A percentile compares a stretch with the other conserved stretches of the same genome.
These are phyloP conservation scores for Sisyra nigra DNA, from an alignment of 2,888 invertebrate species.

Conservation along the genomic window DNA sequence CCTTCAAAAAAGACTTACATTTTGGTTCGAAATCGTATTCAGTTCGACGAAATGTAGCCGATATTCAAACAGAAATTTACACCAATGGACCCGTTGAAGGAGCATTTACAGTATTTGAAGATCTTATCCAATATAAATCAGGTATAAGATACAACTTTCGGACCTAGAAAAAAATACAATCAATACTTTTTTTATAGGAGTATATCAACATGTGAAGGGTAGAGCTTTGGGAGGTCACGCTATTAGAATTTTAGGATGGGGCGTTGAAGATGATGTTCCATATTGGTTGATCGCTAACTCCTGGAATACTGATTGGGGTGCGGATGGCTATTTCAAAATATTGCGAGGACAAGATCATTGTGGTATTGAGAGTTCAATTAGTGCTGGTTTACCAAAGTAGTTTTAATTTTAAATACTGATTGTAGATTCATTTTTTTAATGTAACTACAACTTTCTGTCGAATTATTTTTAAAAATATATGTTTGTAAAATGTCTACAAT, in stretches of 20 bases:
- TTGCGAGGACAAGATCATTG: slow-evolving; percentile 63
- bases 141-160: no score
- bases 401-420: no score
- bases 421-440: no score
- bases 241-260: slow-evolving; percentile 82
- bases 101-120: slow-evolving; percentile 74
- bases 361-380: slow-evolving; percentile 53
- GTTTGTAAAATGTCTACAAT: no score
- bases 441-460: no score
- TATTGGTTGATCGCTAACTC: slow-evolving; percentile 90
- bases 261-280: slow-evolving; percentile 53
- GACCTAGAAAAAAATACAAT: no score
- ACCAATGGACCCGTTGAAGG: slow-evolving; percentile 80
- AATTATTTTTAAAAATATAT: no score
- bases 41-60: slow-evolving; percentile 37
- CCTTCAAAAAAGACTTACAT: slow-evolving; percentile 61
- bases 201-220: slow-evolving; percentile 61
- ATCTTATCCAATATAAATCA: slow-evolving; percentile 68
- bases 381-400: slow-evolving; percentile 44
- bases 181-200: slow-evolving; percentile 27
- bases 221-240: slow-evolving; percentile 70
- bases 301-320: slow-evolving; percentile 90
- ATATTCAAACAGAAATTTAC: slow-evolving; percentile 71
- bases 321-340: slow-evolving; percentile 77
- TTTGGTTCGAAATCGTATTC: slow-evolving; percentile 52